Base-by-base conservation (phyloP, 2,113 vertebrate species). In the Lucifuga dentata region DNA sequence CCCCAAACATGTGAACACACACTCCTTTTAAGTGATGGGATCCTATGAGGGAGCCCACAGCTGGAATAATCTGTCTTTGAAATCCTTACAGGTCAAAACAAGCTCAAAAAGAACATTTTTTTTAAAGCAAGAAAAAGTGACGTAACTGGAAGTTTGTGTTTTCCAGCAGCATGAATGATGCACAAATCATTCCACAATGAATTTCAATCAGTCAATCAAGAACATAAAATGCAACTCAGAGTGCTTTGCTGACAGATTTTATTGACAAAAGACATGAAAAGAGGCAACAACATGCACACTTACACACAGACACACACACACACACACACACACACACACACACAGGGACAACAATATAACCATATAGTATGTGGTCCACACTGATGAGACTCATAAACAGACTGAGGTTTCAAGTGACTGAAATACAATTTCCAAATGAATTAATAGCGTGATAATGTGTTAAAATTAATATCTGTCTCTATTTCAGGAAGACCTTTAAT, bases 401-500 rank as follows among this genome's bases (percentile, higher is more conserved):
- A 53, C 33, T 63, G 71, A 64, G 70, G 48, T 67, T 81, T 63
- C 24, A 39, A 73, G 26, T 74, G 33, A 32, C 52, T 61, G 33
- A 11, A 15, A 64, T 58, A 57, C 61, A 80, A 45, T 79, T 79
- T 86, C 64, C 60, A 75, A 88, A 90, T 73, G 79, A 83, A 66
- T 89, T 88, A 88, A 90, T 86, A 55, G 73, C 73, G 48, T 65
- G 77, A 60, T 84, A 81, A 82, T 86, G 73, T 87, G 61, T 74
- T 83, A 65, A 85, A 87, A 81, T 76, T 59, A 78, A 86, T 75
- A 85, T 81, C 33, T 76, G 61, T 68, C 73, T 86, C 87, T 89
- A 86, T 91, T 91, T 86, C 78, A 66, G 69, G 84, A 66, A 77
- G 68, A 80, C 41, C 55, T 83, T 62, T 44, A 81, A 45, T 75